Percentiles rank a stretch among this genome's conserved stretches.
Evolutionary conservation across 2,797 vertebrate species (phyloP).

Genomic region (Aplochiton taeniatus): DNA sequence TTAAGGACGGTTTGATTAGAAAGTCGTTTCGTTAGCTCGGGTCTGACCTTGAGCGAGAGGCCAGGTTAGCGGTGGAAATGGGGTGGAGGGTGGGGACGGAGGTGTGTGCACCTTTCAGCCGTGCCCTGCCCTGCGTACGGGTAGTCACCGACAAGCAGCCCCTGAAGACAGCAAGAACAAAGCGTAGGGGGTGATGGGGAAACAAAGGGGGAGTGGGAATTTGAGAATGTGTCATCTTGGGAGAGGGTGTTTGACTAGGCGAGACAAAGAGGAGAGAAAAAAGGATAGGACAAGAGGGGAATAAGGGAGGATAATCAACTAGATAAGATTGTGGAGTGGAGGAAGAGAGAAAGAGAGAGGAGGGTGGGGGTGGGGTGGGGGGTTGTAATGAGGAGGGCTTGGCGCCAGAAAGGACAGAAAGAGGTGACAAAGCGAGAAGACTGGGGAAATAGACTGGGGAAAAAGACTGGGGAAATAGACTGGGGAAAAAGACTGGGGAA

Average conservation of each 20-base stretch:
- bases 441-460: not conserved
- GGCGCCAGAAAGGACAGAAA: not conserved
- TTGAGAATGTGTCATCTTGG: not conserved
- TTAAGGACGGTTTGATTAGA: too few species aligned
- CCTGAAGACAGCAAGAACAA: not conserved
- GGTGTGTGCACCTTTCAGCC: too few species aligned
- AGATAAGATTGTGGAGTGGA: not conserved
- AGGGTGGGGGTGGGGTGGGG: not conserved
- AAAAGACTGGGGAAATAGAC: not conserved
- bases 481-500: not conserved
- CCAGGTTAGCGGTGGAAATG: too few species aligned
- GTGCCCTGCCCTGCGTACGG: too few species aligned
- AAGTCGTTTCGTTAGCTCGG: slow-evolving; percentile 1
- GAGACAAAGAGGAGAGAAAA: not conserved
- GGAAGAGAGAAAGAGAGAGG: not conserved
- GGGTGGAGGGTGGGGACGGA: too few species aligned
- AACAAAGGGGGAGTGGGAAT: not conserved
- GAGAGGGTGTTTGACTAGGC: not conserved
- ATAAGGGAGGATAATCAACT: not conserved
- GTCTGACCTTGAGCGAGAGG: too few species aligned
- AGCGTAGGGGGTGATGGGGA: not conserved
- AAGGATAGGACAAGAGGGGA: not conserved
- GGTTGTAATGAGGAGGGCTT: not conserved
- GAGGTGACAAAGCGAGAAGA: not conserved
- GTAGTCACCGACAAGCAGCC: not conserved